These are phyloP conservation scores for Automeris io DNA, from an alignment of 2,888 invertebrate species.

Conservation along the genomic window DNA sequence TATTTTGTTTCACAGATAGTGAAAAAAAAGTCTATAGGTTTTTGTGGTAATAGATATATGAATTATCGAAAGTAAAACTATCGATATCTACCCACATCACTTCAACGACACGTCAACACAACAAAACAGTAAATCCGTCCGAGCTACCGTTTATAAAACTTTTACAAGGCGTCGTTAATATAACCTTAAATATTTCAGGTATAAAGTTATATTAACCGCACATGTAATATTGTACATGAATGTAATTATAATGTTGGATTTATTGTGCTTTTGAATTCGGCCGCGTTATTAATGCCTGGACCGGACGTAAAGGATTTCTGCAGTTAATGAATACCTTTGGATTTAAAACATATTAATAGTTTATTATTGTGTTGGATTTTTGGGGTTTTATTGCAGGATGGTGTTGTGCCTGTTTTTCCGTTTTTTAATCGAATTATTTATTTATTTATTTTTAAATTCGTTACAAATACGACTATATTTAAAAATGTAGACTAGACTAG, in stretches of 20 bases:
- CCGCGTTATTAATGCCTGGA: constrained; percentile 4
- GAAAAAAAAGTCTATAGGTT: too few species aligned
- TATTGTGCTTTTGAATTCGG: constrained; percentile 40
- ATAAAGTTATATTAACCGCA: constrained; percentile 9
- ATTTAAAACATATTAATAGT: constrained; percentile 10
- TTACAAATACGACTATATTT: too few species aligned
- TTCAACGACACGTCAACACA: constrained; percentile 44
- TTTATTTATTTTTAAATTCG: too few species aligned
- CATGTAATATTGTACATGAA: constrained; percentile 20
- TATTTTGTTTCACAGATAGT: too few species aligned
- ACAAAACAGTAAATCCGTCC: constrained; percentile 59
- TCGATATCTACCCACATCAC: constrained; percentile 19
- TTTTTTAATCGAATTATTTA: too few species aligned
- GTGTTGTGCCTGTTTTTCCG: too few species aligned
- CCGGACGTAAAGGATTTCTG: constrained; percentile 26
- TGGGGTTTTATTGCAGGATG: constrained; percentile 4
- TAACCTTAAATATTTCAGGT: constrained; percentile 10
- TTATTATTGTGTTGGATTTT: constrained; percentile 8
- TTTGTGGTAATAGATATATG: too few species aligned
- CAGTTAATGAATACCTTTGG: constrained; percentile 7
- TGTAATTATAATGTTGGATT: constrained; percentile 58
- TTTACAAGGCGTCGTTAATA: constrained; percentile 51
- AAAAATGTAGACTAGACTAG: too few species aligned
- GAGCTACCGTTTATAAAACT: constrained; percentile 64
- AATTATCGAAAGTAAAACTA: too few species aligned